phyloP scores from a whole-genome alignment of 1,140 invertebrate genomes.

The Zophobas morio region DNA sequence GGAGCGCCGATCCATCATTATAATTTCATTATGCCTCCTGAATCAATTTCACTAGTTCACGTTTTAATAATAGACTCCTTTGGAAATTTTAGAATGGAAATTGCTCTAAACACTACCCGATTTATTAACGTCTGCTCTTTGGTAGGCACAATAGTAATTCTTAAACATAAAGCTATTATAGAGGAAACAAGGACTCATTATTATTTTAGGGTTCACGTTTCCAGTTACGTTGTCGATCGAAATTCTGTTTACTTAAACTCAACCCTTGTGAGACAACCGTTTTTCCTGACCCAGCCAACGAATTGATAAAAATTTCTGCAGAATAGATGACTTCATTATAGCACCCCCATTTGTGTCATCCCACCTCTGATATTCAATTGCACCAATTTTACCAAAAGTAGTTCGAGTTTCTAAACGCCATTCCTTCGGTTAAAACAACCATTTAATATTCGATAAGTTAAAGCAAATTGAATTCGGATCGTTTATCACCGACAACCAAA shows the following conservation, averaged over 20 bases:
- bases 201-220: too few relatives aligned
- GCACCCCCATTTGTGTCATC: too few relatives aligned
- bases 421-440: not conserved
- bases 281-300: too few relatives aligned
- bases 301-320: too few relatives aligned
- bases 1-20: constrained; percentile 38
- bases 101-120: constrained; percentile 8
- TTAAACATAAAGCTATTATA: not conserved
- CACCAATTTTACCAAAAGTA: too few relatives aligned
- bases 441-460: not conserved
- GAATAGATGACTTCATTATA: too few relatives aligned
- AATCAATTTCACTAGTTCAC: constrained; percentile 35
- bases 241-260: too few relatives aligned
- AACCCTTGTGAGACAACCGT: too few relatives aligned
- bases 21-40: constrained; percentile 24
- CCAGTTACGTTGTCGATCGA: not conserved
- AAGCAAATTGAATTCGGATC: constrained; percentile 24
- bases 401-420: too few relatives aligned
- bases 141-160: not conserved
- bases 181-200: not conserved
- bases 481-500: constrained; percentile 40
- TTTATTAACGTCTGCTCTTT: constrained; percentile 1
- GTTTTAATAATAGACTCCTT: constrained; percentile 35
- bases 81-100: constrained; percentile 3
- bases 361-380: too few relatives aligned